Evolutionary conservation across 2,113 vertebrate genomes (phyloP).

Genomic region (Dipodomys ordii): DNA sequence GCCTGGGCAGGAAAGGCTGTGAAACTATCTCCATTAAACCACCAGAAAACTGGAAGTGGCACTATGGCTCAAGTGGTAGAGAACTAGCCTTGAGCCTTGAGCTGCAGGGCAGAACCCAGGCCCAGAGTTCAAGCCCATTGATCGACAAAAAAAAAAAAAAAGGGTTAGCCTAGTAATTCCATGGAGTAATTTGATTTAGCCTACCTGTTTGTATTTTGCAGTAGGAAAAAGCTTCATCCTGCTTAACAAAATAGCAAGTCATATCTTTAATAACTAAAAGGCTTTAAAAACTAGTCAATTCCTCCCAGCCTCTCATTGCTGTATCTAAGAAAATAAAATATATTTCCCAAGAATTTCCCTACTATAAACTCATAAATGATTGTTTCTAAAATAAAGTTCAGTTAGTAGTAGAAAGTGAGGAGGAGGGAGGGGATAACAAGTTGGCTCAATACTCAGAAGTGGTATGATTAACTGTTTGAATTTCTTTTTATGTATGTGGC

Average conservation of each 20-base stretch:
- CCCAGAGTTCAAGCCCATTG: too few relatives aligned
- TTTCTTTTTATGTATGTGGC: not conserved
- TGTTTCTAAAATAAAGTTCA: not conserved
- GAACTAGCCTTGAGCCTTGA: too few relatives aligned
- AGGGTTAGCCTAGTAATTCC: not conserved
- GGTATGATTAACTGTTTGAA: not conserved
- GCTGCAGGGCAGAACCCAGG: too few relatives aligned
- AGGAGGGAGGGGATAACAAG: not conserved
- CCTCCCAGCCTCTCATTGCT: not conserved
- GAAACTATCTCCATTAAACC: too few relatives aligned
- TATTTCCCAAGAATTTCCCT: not conserved
- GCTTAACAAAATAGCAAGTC: constrained; percentile 20
- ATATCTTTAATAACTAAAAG: not conserved
- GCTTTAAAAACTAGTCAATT: not conserved
- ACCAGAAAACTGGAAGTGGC: too few relatives aligned
- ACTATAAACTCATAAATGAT: not conserved
- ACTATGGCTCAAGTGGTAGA: too few relatives aligned
- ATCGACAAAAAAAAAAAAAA: not conserved
- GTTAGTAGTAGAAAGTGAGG: not conserved
- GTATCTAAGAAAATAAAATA: not conserved
- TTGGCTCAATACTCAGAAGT: too few relatives aligned
- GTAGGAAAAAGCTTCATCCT: not conserved
- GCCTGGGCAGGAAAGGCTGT: too few relatives aligned
- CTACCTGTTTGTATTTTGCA: not conserved
- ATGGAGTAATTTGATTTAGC: not conserved